phyloP scores from a whole-genome alignment of 2,113 vertebrate genomes.

The Chrysemys picta region DNA sequence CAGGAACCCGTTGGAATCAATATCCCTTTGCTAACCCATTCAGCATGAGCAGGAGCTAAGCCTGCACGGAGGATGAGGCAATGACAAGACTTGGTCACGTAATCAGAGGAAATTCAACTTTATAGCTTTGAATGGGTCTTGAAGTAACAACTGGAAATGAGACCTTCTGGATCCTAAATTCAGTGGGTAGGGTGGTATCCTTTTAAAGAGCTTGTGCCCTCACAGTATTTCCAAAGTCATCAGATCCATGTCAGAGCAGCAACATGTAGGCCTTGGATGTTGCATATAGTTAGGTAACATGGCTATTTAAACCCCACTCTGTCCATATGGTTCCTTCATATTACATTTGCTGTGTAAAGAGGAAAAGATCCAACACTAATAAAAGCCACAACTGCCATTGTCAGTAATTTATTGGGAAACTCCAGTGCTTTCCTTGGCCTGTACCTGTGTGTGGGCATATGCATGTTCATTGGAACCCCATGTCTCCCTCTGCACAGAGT shows the following conservation, averaged over 20 bases:
- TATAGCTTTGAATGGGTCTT: not conserved
- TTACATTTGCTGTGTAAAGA: not conserved
- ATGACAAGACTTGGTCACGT: not conserved
- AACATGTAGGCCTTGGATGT: not conserved
- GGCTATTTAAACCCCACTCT: not conserved
- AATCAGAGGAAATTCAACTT: not conserved
- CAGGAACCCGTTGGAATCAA: not conserved
- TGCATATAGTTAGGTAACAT: not conserved
- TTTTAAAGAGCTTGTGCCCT: not conserved
- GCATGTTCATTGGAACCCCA: not conserved
- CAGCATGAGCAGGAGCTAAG: not conserved
- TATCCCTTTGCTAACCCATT: not conserved
- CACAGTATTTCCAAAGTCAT: not conserved
- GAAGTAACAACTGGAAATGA: not conserved
- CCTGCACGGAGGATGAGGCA: not conserved
- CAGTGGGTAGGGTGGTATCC: not conserved
- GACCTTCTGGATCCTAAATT: not conserved
- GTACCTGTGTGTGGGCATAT: not conserved
- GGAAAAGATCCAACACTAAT: not conserved
- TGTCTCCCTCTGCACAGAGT: not conserved
- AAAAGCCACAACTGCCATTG: not conserved
- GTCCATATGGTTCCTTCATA: not conserved
- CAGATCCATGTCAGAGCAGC: not conserved
- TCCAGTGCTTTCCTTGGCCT: not conserved
- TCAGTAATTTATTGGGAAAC: not conserved